Evolutionary conservation across 1,140 invertebrate species (phyloP), one percentile per base, ranked within the genome.

Genomic region (Drosophila sulfurigaster): DNA sequence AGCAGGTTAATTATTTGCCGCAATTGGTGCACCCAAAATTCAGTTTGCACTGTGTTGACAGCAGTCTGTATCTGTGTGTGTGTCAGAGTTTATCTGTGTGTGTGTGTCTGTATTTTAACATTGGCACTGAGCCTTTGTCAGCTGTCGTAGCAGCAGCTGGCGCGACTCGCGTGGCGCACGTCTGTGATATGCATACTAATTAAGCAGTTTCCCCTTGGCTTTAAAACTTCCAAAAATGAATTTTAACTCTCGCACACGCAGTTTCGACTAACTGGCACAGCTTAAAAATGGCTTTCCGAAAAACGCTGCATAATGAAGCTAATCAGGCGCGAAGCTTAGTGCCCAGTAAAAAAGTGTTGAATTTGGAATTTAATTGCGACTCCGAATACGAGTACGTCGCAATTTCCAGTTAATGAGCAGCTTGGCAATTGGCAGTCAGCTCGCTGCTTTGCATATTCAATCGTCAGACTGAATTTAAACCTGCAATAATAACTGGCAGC

Each of bases 161-260:
- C 49, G 48, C 46, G 54, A 5, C 16, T 49, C 45, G 58, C 56
- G 56, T 38, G 45, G 58, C 56, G 38, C 54, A 35, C 46, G 54
- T 35, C 52, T 82, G 77, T 87, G 83, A 80, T 81, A 78, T 87
- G 83, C 73, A 87, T 87, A 88, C 83, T 88, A 87, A 87, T 87
- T 87, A 70, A 68, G 79, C 51, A 20, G 65, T 63, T 57, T 38
- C 65, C 58, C 13, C 30, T 48, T 45, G 69, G 48, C 41, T 76
- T 72, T 66, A 41, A 41, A 48, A 66, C 41, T 76, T 62, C 25
- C n/a, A 58, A 59, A 25, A 69, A 68, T 52, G 46, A 52, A 63
- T 38, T 60, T 16, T 43, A 48, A 49, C 45, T 25, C 49, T 13
- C 25, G 15, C 20, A 59, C 56, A 71, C 58, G 8, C 13, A 25